Base-by-base conservation (phyloP, 1,140 invertebrate genomes). In the Platyscapa corneri region DNA sequence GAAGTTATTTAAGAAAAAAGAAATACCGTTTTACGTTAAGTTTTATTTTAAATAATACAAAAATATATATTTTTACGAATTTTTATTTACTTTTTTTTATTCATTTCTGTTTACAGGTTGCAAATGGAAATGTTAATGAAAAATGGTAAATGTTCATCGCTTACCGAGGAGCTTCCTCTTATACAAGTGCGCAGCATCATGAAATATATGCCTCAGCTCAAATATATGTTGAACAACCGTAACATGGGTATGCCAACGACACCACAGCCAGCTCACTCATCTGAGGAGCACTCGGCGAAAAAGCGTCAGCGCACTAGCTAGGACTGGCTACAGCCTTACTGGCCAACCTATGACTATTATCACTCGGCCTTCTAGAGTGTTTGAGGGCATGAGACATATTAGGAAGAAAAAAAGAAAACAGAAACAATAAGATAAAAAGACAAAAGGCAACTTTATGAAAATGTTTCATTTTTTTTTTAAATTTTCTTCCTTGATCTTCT, bases 121-220 rank as follows among this genome's bases (percentile, higher is more conserved):
- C 96, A 97, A 92, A 95, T 96, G 92, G 95, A 96, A 91, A 95
- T 96, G 81, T 93, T 97, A 23, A 94, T 95, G 88, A 95, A 96
- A 88, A 95, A 95, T 76, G 96, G 96, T 84, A 97, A 96, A 89
- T 96, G 95, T 91, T 95, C 95, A 87, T 95, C 95, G 30, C 90
- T 95, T 70, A 95, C 93, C 83, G 95, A 95, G 77, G 93, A 93
- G 65, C 89, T 96, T 88, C 95, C 96, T 39, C 92, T 97, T 84
- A 96, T 97, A 67, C 96, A 96, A 93, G 96, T 97, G 82, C 95
- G 96, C 84, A 96, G 96, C 92, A 96, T 97, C 79, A 96, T 97
- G 93, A 95, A 96, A 87, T 97, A 95, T 90, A 97, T 97, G 96
- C 96, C 96, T n/a, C 97, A 97, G 91, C 93, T 97, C 91, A 96